Conservation (phyloP, 2,113 vertebrate genomes). For the Malaclemys terrapin region DNA sequence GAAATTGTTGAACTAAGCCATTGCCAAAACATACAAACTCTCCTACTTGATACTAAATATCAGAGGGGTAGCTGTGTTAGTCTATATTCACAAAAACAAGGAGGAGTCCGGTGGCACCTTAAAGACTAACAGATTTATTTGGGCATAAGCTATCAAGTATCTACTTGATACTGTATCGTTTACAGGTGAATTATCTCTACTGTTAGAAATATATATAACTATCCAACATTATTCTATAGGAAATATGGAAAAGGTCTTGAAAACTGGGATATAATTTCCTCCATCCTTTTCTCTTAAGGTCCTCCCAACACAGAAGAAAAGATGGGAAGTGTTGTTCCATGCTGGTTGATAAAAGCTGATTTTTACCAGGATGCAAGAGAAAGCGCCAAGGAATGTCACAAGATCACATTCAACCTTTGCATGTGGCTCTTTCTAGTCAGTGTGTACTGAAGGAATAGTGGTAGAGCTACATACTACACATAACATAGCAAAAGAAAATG, state of each 20-base stretch:
- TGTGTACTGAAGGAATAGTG: not conserved
- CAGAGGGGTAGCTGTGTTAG: no score
- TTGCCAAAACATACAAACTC: not conserved
- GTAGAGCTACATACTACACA: not conserved
- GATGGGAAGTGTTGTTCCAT: not conserved
- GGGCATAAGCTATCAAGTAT: no score
- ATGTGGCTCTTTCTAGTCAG: not conserved
- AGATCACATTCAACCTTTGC: not conserved
- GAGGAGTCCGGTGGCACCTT: no score
- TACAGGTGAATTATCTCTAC: not conserved
- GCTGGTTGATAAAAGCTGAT: not conserved
- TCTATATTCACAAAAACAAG: no score
- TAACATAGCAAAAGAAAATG: not conserved
- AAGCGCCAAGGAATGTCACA: not conserved
- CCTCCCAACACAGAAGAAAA: not conserved
- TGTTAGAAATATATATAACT: not conserved
- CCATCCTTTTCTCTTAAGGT: not conserved
- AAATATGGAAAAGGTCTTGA: not conserved
- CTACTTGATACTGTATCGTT: not conserved
- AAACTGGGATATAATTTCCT: not conserved
- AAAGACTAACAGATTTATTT: no score
- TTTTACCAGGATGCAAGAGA: not conserved
- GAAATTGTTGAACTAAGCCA: not conserved
- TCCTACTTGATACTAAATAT: no score
- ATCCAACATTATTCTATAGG: not conserved